Conservation (phyloP, 2,113 vertebrate genomes). For the Acrocephalus arundinaceus region DNA sequence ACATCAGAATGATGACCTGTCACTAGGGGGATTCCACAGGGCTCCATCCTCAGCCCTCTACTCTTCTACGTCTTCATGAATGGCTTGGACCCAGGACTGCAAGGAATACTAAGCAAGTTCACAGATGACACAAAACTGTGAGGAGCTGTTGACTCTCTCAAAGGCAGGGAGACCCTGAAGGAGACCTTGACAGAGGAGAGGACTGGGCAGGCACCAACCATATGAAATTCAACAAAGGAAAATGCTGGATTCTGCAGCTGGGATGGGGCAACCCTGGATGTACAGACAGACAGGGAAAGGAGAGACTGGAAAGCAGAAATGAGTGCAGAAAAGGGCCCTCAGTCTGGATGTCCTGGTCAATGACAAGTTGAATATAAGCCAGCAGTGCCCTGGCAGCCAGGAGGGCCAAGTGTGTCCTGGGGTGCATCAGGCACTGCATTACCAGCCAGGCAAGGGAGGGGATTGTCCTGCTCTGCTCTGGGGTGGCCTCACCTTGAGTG, state of each 20-base stretch:
- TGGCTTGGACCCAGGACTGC: neutral
- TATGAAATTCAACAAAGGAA: neutral
- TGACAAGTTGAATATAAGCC: fast-evolving
- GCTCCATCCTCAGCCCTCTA: neutral
- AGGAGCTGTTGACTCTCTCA: too few relatives aligned
- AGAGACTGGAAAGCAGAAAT: neutral
- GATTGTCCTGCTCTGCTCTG: neutral
- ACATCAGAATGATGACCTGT: neutral
- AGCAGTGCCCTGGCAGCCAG: neutral
- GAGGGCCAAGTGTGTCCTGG: neutral
- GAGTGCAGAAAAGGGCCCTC: neutral
- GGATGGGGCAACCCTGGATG: neutral
- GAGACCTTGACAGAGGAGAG: neutral
- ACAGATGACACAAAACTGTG: neutral
- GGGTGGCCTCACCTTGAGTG: neutral
- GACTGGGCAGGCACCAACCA: fast-evolving
- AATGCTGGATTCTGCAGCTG: neutral
- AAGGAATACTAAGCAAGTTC: fast-evolving
- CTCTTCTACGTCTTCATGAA: neutral
- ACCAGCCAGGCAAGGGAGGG: neutral
- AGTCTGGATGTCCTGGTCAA: fast-evolving
- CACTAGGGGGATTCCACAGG: fast-evolving
- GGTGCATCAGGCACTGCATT: neutral
- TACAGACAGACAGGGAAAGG: fast-evolving
- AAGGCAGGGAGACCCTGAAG: neutral